Evolutionary conservation across 2,113 vertebrate species (phyloP).

Genomic region (Podarcis raffonei): DNA sequence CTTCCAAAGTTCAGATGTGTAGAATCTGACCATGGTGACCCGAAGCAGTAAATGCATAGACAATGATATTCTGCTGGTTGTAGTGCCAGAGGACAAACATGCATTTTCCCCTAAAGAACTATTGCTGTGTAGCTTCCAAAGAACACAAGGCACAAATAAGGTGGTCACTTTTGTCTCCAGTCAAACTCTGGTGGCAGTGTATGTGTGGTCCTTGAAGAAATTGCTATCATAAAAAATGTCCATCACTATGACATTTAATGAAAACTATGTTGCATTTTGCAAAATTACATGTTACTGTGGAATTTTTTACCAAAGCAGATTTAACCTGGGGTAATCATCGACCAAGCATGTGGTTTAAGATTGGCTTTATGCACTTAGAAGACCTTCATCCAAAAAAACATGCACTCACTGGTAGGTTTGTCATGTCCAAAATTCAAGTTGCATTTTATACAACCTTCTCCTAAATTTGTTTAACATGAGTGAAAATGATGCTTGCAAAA

Average conservation of each 20-base stretch:
- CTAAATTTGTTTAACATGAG: background rate
- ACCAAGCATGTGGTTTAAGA: background rate
- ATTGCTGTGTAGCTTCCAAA: background rate
- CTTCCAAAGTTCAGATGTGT: background rate
- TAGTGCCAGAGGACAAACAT: background rate
- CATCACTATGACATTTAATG: background rate
- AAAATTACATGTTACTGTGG: background rate
- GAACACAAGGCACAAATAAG: background rate
- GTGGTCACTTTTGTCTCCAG: background rate
- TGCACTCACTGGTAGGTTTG: background rate
- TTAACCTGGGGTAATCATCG: background rate
- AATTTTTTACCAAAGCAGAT: background rate
- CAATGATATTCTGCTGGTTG: background rate
- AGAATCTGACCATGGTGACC: rapidly evolving
- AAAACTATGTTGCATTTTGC: background rate
- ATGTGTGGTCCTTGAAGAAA: background rate
- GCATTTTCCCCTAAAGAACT: background rate
- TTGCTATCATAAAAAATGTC: background rate
- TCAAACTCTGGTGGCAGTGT: background rate
- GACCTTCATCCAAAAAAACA: background rate
- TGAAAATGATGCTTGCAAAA: background rate
- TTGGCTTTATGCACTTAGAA: background rate
- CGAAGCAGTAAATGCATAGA: background rate
- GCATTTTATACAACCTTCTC: background rate
- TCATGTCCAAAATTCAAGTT: background rate